Evolutionary conservation across 2,888 invertebrate species (phyloP).

Genomic region (Plebejus melissa): DNA sequence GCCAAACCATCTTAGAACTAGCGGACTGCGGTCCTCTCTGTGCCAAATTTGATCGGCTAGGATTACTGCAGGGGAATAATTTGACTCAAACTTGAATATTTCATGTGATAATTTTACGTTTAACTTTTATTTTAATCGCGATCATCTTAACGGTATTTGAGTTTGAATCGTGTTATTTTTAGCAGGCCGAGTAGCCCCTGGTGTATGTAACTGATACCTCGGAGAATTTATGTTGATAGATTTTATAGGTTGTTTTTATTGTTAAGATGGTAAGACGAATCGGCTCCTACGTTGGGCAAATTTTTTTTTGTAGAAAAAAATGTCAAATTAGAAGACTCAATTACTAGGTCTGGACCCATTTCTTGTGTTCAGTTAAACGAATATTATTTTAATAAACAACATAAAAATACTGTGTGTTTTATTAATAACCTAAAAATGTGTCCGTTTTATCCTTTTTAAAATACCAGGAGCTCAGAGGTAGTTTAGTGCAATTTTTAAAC

Average conservation of each 20-base stretch:
- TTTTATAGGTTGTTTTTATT: slow-evolving; percentile 79
- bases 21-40: slow-evolving; percentile 33
- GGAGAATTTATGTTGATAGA: slow-evolving; percentile 72
- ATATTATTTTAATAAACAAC: slow-evolving; percentile 80
- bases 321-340: slow-evolving; percentile 74
- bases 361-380: slow-evolving; percentile 78
- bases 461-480: background rate
- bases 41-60: slow-evolving; percentile 25
- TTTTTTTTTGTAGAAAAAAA: slow-evolving; percentile 60
- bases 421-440: slow-evolving; percentile 39
- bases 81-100: slow-evolving; percentile 9
- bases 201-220: slow-evolving; percentile 52
- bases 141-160: background rate
- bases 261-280: slow-evolving; percentile 71
- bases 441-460: background rate
- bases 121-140: background rate
- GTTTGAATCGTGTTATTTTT: background rate
- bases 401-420: slow-evolving; percentile 61
- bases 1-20: no score
- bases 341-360: slow-evolving; percentile 73
- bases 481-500: background rate
- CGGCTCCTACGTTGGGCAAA: slow-evolving; percentile 47
- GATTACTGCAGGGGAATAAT: background rate
- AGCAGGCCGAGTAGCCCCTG: slow-evolving; percentile 41
- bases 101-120: slow-evolving; percentile 22